Evolutionary conservation across 2,888 invertebrate species (phyloP).

Genomic region (Anarsia innoxiella): DNA sequence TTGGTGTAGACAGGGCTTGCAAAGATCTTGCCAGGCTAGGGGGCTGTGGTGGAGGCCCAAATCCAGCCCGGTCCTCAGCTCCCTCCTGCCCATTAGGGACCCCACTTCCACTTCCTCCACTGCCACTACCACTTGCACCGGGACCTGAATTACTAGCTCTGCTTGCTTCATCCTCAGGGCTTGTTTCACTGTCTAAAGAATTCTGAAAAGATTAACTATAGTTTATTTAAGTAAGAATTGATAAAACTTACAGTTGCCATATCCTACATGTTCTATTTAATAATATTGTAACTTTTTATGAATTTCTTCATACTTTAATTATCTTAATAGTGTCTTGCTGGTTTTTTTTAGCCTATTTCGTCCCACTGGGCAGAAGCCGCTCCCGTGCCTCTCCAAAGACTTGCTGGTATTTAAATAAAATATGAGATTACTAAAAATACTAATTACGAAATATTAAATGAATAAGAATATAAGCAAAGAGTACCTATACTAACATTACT

Average conservation of each 20-base stretch:
- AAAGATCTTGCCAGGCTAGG: conserved; percentile 77
- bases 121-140: conserved; percentile 47
- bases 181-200: conserved; percentile 63
- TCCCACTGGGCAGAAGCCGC: too few relatives aligned
- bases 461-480: neutral
- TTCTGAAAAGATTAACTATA: conserved; percentile 31
- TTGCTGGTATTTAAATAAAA: too few relatives aligned
- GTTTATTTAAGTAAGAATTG: neutral
- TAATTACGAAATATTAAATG: too few relatives aligned
- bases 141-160: conserved; percentile 50
- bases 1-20: conserved; percentile 75
- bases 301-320: too few relatives aligned
- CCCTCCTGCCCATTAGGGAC: conserved; percentile 8
- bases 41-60: conserved; percentile 28
- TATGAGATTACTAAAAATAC: too few relatives aligned
- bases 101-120: conserved; percentile 31
- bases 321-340: too few relatives aligned
- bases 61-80: conserved; percentile 5
- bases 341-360: too few relatives aligned
- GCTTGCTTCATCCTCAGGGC: conserved; percentile 62
- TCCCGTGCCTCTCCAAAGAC: too few relatives aligned
- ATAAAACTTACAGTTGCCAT: too few relatives aligned
- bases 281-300: too few relatives aligned
- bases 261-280: too few relatives aligned
- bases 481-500: conserved; percentile 21